These are phyloP conservation scores for Macaria liturata DNA, from an alignment of 2,888 invertebrate species.

Conservation along the genomic window DNA sequence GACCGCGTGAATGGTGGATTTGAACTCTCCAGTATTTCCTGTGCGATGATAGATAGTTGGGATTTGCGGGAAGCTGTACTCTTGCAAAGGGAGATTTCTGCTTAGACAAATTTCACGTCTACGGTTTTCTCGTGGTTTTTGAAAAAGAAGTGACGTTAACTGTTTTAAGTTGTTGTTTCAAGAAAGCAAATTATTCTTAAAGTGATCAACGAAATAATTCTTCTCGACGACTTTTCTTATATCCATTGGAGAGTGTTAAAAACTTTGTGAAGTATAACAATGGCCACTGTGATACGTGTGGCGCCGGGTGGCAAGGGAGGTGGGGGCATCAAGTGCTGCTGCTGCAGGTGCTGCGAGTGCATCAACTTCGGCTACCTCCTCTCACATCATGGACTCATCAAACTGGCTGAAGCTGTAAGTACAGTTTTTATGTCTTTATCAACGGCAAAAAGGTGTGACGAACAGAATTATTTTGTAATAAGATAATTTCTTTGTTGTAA, in stretches of 20 bases:
- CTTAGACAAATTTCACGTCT: neutral
- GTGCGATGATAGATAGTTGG: conserved; percentile 41
- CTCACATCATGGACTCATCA: conserved; percentile 88
- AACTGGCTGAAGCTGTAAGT: conserved; percentile 90
- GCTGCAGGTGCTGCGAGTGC: conserved; percentile 90
- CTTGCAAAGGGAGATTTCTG: neutral
- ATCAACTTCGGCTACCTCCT: conserved; percentile 90
- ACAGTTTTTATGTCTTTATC: neutral
- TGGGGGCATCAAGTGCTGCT: conserved; percentile 87
- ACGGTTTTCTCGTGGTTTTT: neutral
- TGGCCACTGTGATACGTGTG: conserved; percentile 74
- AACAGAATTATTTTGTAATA: no score
- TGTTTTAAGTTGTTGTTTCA: neutral
- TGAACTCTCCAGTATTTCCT: conserved; percentile 67
- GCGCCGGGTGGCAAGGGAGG: conserved; percentile 58
- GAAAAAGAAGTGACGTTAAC: neutral
- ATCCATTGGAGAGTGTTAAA: conserved; percentile 37
- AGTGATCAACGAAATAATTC: no score
- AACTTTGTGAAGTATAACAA: conserved; percentile 35
- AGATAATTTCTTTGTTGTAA: no score
- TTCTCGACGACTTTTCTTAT: no score
- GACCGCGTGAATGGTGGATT: conserved; percentile 62
- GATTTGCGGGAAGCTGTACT: conserved; percentile 17
- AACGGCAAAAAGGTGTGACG: no score
- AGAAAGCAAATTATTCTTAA: neutral